Percentiles rank a stretch among this genome's conserved stretches.
These are phyloP conservation scores for Tetheella fluctuosa DNA, from an alignment of 2,888 invertebrate species.

Conservation along the genomic window DNA sequence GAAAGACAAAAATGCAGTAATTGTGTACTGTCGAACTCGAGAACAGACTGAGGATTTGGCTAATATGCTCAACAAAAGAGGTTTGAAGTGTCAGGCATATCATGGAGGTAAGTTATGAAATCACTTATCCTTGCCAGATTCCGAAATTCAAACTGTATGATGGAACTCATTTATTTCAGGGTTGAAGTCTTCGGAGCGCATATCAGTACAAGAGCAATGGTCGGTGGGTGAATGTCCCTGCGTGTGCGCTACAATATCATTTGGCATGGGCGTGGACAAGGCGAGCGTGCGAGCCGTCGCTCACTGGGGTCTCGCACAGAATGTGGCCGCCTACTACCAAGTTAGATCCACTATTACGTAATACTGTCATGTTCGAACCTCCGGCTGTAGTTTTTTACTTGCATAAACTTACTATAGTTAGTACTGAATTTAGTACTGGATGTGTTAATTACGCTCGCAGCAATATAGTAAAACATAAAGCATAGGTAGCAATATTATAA, in stretches of 20 bases:
- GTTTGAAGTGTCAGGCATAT: slow-evolving; percentile 92
- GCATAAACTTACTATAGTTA: not conserved
- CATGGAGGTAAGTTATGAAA: slow-evolving; percentile 89
- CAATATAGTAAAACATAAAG: too few species aligned
- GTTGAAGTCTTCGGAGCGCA: slow-evolving; percentile 88
- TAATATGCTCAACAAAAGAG: slow-evolving; percentile 88
- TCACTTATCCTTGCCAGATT: not conserved
- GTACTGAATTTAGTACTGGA: too few species aligned
- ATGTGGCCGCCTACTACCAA: slow-evolving; percentile 96
- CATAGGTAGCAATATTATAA: too few species aligned
- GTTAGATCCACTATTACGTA: slow-evolving; percentile 49
- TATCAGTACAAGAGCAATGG: slow-evolving; percentile 95
- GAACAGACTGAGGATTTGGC: slow-evolving; percentile 95
- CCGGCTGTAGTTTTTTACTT: not conserved
- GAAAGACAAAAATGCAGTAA: slow-evolving; percentile 89
- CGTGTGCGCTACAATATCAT: slow-evolving; percentile 98
- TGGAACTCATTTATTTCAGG: slow-evolving; percentile 66
- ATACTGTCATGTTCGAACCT: not conserved
- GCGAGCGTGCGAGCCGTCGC: slow-evolving; percentile 97
- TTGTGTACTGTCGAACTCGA: slow-evolving; percentile 97
- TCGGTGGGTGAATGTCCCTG: slow-evolving; percentile 94
- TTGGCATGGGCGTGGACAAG: slow-evolving; percentile 99
- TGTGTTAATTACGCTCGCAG: too few species aligned
- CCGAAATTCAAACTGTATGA: not conserved
- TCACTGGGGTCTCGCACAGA: slow-evolving; percentile 98